Conservation (phyloP, 2,888 invertebrate genomes). For the Beris morrisii region DNA sequence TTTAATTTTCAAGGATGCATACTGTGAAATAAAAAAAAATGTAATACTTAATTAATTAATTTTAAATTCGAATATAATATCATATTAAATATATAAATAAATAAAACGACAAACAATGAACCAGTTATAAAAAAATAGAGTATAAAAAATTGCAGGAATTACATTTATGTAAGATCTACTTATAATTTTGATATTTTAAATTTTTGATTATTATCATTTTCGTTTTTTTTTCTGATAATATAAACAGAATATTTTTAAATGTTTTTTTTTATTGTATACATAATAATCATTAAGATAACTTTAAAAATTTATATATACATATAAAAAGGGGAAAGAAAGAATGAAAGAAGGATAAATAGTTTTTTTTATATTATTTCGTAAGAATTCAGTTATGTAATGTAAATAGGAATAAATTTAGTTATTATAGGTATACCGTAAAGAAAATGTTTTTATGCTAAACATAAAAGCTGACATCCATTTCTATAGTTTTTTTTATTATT, state of each 20-base stretch:
- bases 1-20: too few relatives aligned
- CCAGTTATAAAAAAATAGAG: conserved; percentile 15
- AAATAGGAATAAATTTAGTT: conserved; percentile 18
- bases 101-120: conserved; percentile 24
- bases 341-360: conserved; percentile 1
- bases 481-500: conserved; percentile 5
- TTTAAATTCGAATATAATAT: too few relatives aligned
- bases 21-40: too few relatives aligned
- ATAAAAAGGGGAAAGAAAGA: background rate
- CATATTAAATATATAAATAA: background rate
- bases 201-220: too few relatives aligned
- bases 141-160: conserved; percentile 27
- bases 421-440: conserved; percentile 8
- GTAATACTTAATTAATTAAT: too few relatives aligned
- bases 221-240: too few relatives aligned
- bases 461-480: too few relatives aligned
- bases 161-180: conserved; percentile 1
- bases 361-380: background rate
- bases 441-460: conserved; percentile 12
- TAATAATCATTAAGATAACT: too few relatives aligned
- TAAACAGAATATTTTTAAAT: too few relatives aligned
- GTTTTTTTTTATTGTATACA: too few relatives aligned
- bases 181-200: too few relatives aligned
- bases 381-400: conserved; percentile 1
- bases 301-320: background rate